Conservation (phyloP, 2,797 vertebrate species). For the Naso thynnoides region DNA sequence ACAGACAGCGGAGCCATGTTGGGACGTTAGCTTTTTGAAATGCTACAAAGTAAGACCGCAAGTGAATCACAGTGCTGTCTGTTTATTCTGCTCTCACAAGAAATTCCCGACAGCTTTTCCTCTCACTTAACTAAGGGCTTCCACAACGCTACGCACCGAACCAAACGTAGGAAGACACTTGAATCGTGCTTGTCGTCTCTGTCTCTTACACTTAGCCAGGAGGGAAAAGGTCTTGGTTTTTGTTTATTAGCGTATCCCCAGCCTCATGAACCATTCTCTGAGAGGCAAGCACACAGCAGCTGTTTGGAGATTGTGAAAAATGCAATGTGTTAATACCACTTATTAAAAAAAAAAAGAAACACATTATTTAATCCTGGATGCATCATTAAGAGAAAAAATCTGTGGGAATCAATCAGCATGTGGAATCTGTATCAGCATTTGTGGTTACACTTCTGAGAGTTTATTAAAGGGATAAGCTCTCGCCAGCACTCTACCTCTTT, state of each 20-base stretch:
- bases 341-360: conserved; percentile 3
- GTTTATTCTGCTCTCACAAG: conserved; percentile 59
- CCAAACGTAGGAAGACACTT: conserved; percentile 11
- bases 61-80: conserved; percentile 52
- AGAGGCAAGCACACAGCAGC: conserved; percentile 35
- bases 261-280: background rate
- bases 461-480: no score
- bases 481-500: no score
- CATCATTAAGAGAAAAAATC: conserved; percentile 7
- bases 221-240: conserved; percentile 19
- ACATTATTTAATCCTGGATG: conserved; percentile 8
- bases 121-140: conserved; percentile 41
- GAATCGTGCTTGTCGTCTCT: conserved; percentile 3
- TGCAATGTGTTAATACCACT: background rate
- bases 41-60: conserved; percentile 22
- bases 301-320: conserved; percentile 30
- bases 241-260: conserved; percentile 32
- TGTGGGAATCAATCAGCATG: background rate
- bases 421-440: background rate
- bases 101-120: conserved; percentile 46
- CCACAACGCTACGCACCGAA: conserved; percentile 10
- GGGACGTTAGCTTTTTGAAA: conserved; percentile 59
- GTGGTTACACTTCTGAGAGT: no score
- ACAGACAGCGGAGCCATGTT: conserved; percentile 60
- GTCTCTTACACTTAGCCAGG: background rate